Base-by-base conservation (phyloP, 2,888 invertebrate genomes). In the Cataglyphis rosenhaueri region DNA sequence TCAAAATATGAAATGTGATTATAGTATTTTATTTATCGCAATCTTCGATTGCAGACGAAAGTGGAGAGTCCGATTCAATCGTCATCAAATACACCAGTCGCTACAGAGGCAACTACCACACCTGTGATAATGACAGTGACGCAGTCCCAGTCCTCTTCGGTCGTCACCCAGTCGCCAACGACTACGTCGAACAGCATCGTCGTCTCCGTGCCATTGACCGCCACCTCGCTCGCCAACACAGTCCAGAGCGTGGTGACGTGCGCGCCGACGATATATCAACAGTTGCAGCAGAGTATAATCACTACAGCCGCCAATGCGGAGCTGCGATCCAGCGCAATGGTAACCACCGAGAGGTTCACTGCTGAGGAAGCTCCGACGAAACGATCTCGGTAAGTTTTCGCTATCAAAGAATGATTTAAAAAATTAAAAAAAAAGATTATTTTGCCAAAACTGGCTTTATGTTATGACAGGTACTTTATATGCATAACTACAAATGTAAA, bases 161-260 rank as follows among this genome's bases (percentile, higher is more conserved):
- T 90, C 64, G 90, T 91, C 65, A 91, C 92, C 25, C 93, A 93
- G 84, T 91, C 93, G 32, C 89, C 92, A 41, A 91, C 91, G 52
- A 91, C 93, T n/a, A 94, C 95, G 41, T 95, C 95, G 48, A 93
- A 93, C 85, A 96, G 95, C 93, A 95, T 96, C 87, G 96, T 96
- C 73, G 96, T 96, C 29, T 96, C 96, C 35, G 96, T 96, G 87
- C 96, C 96, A 85, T 93, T 96, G 85, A 95, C 96, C 21, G 95
- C 95, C 73, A 95, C 95, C 25, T 95, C 95, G 71, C 88, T 95
- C n/a, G 88, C 94, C 3, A 88, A 83, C 38, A 90, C 92, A 4
- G 91, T 89, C 4, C 94, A 93, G 76, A 93, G 91, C 55, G 89
- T 92, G 65, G 92, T 93, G 3, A 93, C 94, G 5, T 93, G 91